Evolutionary conservation across 2,797 vertebrate genomes (phyloP).

Genomic region (Euthynnus affinis): DNA sequence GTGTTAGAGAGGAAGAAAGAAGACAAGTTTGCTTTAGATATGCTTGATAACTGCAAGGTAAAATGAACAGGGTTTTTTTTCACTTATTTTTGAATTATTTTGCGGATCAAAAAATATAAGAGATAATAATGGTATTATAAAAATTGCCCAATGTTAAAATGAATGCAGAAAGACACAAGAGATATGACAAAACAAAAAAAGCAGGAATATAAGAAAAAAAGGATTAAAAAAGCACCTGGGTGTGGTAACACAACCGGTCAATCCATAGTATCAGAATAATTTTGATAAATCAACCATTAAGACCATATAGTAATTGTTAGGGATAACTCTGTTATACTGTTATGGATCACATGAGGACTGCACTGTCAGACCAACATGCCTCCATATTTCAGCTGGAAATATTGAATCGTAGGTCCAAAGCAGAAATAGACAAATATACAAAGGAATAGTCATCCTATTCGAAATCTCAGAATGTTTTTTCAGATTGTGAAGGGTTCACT

Average conservation of each 20-base stretch:
- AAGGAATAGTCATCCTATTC: neutral
- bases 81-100: constrained; percentile 15
- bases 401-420: neutral
- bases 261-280: neutral
- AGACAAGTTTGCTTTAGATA: constrained; percentile 60
- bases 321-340: neutral
- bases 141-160: neutral
- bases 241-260: neutral
- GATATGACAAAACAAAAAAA: neutral
- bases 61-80: constrained; percentile 9
- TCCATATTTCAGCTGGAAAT: neutral
- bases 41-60: constrained; percentile 33
- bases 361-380: neutral
- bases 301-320: neutral
- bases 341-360: neutral
- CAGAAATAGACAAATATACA: neutral
- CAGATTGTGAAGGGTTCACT: neutral
- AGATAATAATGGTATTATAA: neutral
- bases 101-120: neutral
- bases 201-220: neutral
- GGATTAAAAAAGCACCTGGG: neutral
- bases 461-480: neutral
- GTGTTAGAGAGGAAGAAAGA: constrained; percentile 40
- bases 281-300: neutral
- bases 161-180: neutral